Base-by-base conservation (phyloP, 2,797 vertebrate genomes). In the Dendrocincla fuliginosa region DNA sequence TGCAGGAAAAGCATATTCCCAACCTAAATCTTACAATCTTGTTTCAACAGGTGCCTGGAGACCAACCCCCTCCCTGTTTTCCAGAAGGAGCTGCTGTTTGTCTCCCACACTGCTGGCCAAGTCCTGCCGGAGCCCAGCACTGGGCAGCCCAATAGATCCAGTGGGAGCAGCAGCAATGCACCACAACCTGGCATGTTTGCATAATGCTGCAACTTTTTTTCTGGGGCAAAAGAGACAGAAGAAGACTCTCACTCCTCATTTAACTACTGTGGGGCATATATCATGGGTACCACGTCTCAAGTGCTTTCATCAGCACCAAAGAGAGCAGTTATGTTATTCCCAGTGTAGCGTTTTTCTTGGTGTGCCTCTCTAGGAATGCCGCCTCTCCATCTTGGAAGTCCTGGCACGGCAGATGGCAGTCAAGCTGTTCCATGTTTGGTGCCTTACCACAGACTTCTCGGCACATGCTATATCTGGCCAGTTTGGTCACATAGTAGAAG, bases 151-250 rank as follows among this genome's bases (percentile, higher is more conserved):
- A 5, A 4, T 7, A 13, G 10, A 2, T 13, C 44, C 76, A 7
- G 14, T 0, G 1, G 16, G 39, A 70, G 63, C 1, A 57, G 68
- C 0, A 0, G 55, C 11, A 6, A 23, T 2, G 12, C 30, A 2
- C 77, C 27, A 6, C 64, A 47, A 41, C 71, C 60, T 6, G 4
- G 22, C 9, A 8, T 6, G 20, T 50, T 91, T 87, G 56, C 1
- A 0, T 64, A 87, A 83, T 0, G 0, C 77, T 59, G 83, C 37
- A 10, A 1, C 42, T 33, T 27, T 59, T 65, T 68, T 41, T 89
- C 71, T 73, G 79, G 89, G 68, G 47, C 52, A 87, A 95, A 96
- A 95, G 83, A 55, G 76, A 65, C 7, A 7, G 57, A 4, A 57
- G 32, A 65, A n/a, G 55, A 76, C 47, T 79, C 35, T 78, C 9